phyloP scores from a whole-genome alignment of 2,113 vertebrate genomes.

The Cynocephalus volans region DNA sequence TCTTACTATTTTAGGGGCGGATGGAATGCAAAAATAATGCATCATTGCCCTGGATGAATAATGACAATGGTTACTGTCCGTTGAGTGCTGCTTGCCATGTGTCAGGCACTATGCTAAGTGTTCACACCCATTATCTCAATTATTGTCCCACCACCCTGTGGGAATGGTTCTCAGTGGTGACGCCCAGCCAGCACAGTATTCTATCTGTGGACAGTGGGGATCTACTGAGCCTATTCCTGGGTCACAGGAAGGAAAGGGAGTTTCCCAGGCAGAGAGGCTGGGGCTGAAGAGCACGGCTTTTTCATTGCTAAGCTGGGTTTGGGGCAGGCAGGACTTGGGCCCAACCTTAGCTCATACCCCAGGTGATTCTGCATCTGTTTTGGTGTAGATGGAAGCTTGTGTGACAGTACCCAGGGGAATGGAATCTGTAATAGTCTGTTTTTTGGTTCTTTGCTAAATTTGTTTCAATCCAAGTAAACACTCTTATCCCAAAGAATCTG shows the following conservation, averaged over 20 bases:
- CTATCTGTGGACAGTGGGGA: background rate
- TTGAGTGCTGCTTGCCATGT: background rate
- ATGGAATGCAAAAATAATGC: background rate
- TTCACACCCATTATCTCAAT: background rate
- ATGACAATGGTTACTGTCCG: background rate
- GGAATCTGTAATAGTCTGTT: background rate
- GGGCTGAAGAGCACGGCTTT: background rate
- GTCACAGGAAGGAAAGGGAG: background rate
- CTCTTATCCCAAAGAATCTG: background rate
- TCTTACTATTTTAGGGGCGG: background rate
- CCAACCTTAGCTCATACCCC: background rate
- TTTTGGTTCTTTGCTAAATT: conserved; percentile 36
- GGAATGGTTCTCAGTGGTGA: background rate
- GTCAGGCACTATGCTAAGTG: background rate
- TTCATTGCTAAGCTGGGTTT: background rate
- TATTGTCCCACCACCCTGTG: background rate
- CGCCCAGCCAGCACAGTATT: background rate
- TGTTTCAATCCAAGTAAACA: background rate
- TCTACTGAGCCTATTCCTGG: background rate
- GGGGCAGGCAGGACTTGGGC: background rate
- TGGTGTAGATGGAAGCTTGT: background rate
- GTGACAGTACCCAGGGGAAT: background rate
- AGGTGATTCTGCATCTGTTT: background rate
- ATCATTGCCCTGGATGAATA: background rate
- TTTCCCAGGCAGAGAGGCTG: background rate